Percentiles rank a stretch among this genome's conserved stretches.
phyloP scores from a whole-genome alignment of 2,888 invertebrate species.

The Mythimna lalbum region DNA sequence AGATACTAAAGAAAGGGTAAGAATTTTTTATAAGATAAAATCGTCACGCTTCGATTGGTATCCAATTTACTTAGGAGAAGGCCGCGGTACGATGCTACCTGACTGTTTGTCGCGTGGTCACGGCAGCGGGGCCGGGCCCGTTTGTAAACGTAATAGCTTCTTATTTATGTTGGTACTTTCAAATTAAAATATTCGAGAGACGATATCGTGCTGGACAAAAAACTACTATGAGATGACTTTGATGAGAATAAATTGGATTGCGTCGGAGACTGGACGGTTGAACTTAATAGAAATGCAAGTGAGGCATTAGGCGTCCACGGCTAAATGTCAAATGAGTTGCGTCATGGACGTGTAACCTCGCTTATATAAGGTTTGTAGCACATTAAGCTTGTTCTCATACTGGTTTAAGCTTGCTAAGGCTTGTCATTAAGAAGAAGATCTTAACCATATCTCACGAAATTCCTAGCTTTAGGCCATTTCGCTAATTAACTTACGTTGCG shows the following conservation, averaged over 20 bases:
- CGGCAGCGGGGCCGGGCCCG: constrained; percentile 71
- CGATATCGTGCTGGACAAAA: constrained; percentile 73
- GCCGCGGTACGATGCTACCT: constrained; percentile 76
- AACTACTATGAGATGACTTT: constrained; percentile 70
- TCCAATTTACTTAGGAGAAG: constrained; percentile 85
- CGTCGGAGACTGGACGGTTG: constrained; percentile 63
- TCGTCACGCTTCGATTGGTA: constrained; percentile 85
- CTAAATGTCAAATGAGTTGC: constrained; percentile 61
- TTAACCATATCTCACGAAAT: constrained; percentile 46
- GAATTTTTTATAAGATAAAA: constrained; percentile 81
- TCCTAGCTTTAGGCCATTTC: constrained; percentile 37
- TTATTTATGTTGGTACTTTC: constrained; percentile 81
- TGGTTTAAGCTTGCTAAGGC: constrained; percentile 40
- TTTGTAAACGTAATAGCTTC: constrained; percentile 81
- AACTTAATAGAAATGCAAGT: constrained; percentile 59
- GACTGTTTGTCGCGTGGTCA: constrained; percentile 84
- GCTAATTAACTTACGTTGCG: constrained; percentile 44
- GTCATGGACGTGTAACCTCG: constrained; percentile 47
- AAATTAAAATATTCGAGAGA: constrained; percentile 83
- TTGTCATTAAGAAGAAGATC: constrained; percentile 41
- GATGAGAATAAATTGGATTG: constrained; percentile 80
- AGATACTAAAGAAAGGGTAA: constrained; percentile 80
- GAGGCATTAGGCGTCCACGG: constrained; percentile 60
- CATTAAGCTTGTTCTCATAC: constrained; percentile 29
- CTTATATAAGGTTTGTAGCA: constrained; percentile 47